Base-by-base conservation (phyloP, 2,797 vertebrate species). In the Tiaroga cobitis region DNA sequence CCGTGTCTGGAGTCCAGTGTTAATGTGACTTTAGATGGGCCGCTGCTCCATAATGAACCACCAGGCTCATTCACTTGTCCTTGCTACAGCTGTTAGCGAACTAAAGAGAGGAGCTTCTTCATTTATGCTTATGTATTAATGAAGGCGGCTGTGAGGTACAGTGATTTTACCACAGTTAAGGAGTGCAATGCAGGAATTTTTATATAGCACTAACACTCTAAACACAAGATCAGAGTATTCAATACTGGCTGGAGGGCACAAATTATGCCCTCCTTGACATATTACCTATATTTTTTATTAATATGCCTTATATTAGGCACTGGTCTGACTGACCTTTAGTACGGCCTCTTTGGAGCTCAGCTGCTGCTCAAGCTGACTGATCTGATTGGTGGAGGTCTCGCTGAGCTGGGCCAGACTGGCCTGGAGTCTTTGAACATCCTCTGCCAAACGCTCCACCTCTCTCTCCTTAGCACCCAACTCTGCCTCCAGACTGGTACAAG, bases 361-460 rank as follows among this genome's bases (percentile, higher is more conserved):
- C 93, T 97, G 96, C 92, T 96, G 96, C 92, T 96, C 96, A 41
- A 97, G 95, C 92, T 96, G 96, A 32, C 94, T 95, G 91, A 97
- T 96, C 88, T 97, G 96, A 91, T 94, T 95, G 93, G 96, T 94
- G 0, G 96, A 96, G 88, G 94, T 96, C 90, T 97, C 95, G 0
- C 95, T 94, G 78, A 97, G 95, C 90, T 96, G 96, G 88, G 93
- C 95, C 89, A 97, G 96, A 93, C 94, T 97, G 93, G 94, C 95
- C 92, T 97, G 96, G 85, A 97, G 96, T 80, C 96, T 92, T 93
- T 96, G 96, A 51, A 97, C 95, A 5, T 97, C 96, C 78, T 96
- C 96, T 0, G 96, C 95, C 13, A 97, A 94, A 91, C 96, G 96
- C 82, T 95, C 94, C 0, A 97, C 96, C 88, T 97, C 96, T 16